Conservation (phyloP, 2,797 vertebrate genomes). For the Coendou prehensilis region DNA sequence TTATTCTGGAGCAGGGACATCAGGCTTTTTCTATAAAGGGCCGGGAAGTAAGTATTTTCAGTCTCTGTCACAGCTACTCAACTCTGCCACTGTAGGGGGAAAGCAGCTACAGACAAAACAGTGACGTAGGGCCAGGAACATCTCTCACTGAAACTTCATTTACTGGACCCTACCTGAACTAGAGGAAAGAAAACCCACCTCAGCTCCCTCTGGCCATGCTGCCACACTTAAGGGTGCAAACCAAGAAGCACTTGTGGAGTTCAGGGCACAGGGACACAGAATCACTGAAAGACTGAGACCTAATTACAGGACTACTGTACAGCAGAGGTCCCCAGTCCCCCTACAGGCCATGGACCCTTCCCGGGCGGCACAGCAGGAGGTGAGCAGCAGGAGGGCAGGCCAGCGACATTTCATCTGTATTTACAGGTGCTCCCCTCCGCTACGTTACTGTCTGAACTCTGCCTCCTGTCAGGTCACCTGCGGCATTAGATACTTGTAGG, state of each 20-base stretch:
- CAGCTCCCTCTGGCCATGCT: background rate
- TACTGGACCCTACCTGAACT: background rate
- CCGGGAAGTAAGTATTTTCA: background rate
- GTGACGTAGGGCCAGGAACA: background rate
- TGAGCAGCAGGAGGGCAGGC: background rate
- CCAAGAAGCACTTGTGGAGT: background rate
- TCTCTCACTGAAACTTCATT: background rate
- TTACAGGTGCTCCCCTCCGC: background rate
- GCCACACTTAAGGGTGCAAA: background rate
- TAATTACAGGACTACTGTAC: background rate
- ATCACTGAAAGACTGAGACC: background rate
- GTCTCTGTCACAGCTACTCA: background rate
- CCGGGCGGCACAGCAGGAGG: background rate
- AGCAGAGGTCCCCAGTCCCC: background rate
- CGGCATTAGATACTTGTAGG: background rate
- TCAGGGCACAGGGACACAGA: background rate
- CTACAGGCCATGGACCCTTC: background rate
- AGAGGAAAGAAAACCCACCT: background rate
- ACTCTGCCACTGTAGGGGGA: background rate
- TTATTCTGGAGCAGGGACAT: background rate
- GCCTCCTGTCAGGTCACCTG: background rate
- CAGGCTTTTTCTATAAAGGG: background rate
- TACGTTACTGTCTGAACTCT: background rate
- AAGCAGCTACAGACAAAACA: background rate
- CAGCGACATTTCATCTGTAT: background rate